Evolutionary conservation across 1,140 invertebrate species (phyloP), one percentile per base, ranked within the genome.

Genomic region (Solenopsis invicta): DNA sequence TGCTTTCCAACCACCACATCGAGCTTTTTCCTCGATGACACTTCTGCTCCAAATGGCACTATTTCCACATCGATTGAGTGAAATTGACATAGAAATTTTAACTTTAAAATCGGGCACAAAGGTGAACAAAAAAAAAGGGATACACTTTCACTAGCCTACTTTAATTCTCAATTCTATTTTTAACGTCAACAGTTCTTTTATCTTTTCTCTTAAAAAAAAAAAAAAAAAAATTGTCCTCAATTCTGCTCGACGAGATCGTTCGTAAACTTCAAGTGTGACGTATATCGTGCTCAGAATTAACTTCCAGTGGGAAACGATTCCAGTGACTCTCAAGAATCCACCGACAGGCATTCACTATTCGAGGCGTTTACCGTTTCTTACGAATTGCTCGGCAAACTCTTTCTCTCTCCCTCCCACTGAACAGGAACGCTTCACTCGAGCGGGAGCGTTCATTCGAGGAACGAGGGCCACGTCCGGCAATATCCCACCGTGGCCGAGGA

Each of bases 391-490:
- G n/a, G 24, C 41, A 61, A 48, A 2, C 50, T 82, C 67, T 29
- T 16, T 62, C 41, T 45, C 34, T 24, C 50, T 54, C 37, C 0
- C 9, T 59, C 3, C 41, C 2, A 12, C 24, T 24, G 9, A 37
- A n/a, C n/a, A 37, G 37, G 16, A 37, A 18, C 18, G 24, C 13
- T 50, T 34, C 62, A 21, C 16, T 41, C 41, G 41, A 16, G 62
- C 9, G 13, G 21, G 45, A 82, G 52, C 66, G 76, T 52, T 82
- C 45, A 82, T 61, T 82, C 48, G 21, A 41, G 41, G 37, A 66
- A 82, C 52, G 45, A 86, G 54, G 24, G 52, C 74, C 82, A 85
- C 82, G 74, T 87, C 48, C 52, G 62, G 41, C 80, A 67, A 85
- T 88, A 85, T 86, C 45, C 52, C 34, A 50, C 34, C 66, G 52